A percentile compares a stretch with the other conserved stretches of the same genome.
These are phyloP conservation scores for Serinus canaria DNA, from an alignment of 2,113 vertebrate genomes.

Conservation along the genomic window DNA sequence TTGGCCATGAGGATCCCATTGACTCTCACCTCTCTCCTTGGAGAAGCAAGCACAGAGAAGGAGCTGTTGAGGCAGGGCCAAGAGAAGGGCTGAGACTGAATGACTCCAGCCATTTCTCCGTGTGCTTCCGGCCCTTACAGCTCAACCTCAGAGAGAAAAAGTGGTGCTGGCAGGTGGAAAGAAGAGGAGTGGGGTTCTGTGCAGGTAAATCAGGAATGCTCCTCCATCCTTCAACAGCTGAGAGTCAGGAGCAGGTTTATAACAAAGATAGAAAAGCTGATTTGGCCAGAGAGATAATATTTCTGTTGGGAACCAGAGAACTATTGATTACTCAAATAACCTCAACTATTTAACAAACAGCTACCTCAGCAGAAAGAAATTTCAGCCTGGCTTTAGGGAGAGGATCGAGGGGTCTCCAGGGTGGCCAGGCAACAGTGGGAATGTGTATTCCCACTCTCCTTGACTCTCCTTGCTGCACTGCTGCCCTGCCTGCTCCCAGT, in stretches of 20 bases:
- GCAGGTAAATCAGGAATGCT: background rate
- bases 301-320: background rate
- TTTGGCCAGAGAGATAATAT: background rate
- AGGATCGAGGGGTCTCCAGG: background rate
- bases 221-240: background rate
- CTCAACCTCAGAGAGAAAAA: background rate
- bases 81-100: background rate
- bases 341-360: background rate
- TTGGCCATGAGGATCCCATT: background rate
- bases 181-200: background rate
- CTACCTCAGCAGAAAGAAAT: conserved; percentile 5
- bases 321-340: conserved; percentile 28
- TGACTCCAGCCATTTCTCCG: rapidly evolving
- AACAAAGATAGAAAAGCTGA: background rate
- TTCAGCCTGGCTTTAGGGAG: background rate
- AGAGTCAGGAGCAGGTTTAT: background rate
- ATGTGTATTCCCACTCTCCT: background rate
- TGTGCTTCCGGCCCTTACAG: background rate
- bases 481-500: background rate
- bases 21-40: background rate
- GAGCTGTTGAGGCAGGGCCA: background rate
- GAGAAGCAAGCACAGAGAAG: background rate
- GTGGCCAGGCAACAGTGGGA: background rate
- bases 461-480: background rate
- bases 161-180: background rate